Evolutionary conservation across 37 sponge, comb jelly and placozoan species (phyloP), one percentile per base, ranked within the genome.

Genomic region (Axinella damicornis): DNA sequence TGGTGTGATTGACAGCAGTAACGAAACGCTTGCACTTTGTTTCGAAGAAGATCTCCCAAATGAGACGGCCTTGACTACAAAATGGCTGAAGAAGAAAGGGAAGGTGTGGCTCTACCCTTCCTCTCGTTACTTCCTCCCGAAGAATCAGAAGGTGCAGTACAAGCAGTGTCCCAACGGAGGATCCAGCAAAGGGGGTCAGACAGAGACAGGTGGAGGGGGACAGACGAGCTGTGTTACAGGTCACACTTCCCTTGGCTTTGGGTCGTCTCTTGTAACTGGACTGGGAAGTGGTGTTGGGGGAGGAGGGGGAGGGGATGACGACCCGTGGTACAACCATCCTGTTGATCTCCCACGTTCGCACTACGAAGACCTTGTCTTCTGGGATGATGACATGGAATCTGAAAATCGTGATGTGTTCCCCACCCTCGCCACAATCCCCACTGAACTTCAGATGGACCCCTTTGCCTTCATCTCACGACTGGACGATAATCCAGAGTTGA

Each of bases 241-340:
- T 55, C 24, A 46, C 36, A 11, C 39, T 61, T 14, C 30, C 14
- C 52, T 27, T 16, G 27, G 24, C 27, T 46, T 21, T 19, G 61
- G 62, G 21, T 5, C 60, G 2, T 56, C 35, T 56, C 36, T 39
- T 21, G 24, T 73, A 16, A 53, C 55, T 9, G 79, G 79, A 5
- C 2, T 55, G 39, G 81, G 81, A 17, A 33, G 57, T 2, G 70
- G 65, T 15, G 58, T 57, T 21, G 60, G 60, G 18, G 64, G 27
- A 32, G 79, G 79, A 37, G 60, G 63, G 28, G 46, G 57, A 15
- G 81, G 67, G 6, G 81, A 80, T 57, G 71, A 80, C 13, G 70
- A 67, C 33, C 53, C 24, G 35, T 62, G 62, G 22, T 37, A 78
- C 12, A 14, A n/a, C 36, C 77, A 35, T 52, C 79, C 52, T 2